Evolutionary conservation across 2,113 vertebrate species (phyloP).

Genomic region (Fregetta grallaria): DNA sequence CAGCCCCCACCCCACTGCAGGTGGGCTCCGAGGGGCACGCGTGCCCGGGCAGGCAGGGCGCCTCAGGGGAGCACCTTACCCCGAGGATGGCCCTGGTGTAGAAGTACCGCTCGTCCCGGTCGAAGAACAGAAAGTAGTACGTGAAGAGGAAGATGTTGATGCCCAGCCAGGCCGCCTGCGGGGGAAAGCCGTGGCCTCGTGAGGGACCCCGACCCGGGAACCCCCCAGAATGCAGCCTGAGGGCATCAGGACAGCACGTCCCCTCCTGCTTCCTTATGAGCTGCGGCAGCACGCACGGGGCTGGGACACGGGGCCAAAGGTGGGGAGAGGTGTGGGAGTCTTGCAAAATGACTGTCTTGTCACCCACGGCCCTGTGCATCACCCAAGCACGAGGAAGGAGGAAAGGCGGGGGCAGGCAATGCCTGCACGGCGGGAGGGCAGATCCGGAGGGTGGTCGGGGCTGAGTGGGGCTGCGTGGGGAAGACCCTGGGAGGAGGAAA

Average conservation of each 20-base stretch:
- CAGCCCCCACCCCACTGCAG: not conserved
- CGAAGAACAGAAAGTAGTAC: conserved; percentile 79
- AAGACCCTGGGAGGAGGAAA: not conserved
- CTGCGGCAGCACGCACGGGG: fast-evolving
- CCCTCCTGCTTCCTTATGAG: not conserved
- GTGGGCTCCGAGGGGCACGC: fast-evolving
- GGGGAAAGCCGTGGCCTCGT: not conserved
- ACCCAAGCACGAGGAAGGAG: not conserved
- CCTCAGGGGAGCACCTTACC: conserved; percentile 68
- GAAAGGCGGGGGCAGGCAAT: not conserved
- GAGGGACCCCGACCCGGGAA: fast-evolving
- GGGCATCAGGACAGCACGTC: fast-evolving
- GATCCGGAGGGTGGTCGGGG: fast-evolving
- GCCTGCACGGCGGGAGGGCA: not conserved
- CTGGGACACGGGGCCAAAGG: not conserved
- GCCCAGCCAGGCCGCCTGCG: conserved; percentile 83
- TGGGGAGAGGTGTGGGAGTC: not conserved
- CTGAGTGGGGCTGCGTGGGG: fast-evolving
- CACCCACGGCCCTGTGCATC: not conserved
- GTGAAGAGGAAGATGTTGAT: conserved; percentile 90
- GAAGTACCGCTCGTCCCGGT: conserved; percentile 70
- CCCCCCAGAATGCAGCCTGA: fast-evolving
- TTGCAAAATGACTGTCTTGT: not conserved
- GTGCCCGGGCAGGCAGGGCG: not conserved
- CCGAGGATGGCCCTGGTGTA: conserved; percentile 88